Evolutionary conservation across 2,113 vertebrate genomes (phyloP), one percentile per base, ranked within the genome.

Genomic region (Platichthys flesus): DNA sequence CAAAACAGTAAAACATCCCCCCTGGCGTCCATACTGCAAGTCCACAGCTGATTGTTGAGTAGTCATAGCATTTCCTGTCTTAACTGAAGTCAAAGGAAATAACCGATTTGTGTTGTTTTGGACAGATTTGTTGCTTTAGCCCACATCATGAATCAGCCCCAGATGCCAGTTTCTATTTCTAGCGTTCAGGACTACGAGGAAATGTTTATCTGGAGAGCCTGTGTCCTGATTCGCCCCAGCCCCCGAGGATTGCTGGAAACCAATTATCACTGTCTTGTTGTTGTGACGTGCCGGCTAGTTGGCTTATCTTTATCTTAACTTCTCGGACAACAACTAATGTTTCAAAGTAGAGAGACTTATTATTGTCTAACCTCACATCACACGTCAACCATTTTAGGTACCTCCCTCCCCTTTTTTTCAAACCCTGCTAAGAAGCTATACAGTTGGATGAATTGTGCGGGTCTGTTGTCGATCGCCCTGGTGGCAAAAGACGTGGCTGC

Each of bases 391-490:
- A 57, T 81, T 86, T 54, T 67, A 81, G 76, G 65, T 70, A 45
- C 16, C 21, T 31, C 49, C 83, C 60, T 77, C 16, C 21, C 35
- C 51, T 1, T 2, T 12, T 61, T 75, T 74, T 70, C 64, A 82
- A 55, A 76, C 49, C 14, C 63, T 84, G 55, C 68, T 84, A 73
- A 79, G 37, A 76, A 57, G 79, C 74, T 74, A 67, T 71, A 69
- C 61, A 74, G 68, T 76, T 76, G 76, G 82, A 76, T 84, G 51
- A 80, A 10, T 72, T 85, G 54, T 71, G 62, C 63, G 68, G 74
- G 73, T 85, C 80, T 69, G 65, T 82, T 84, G 82, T 74, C 82
- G 85, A 85, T 63, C 79, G 76, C 75, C 65, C 40, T 76, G 61
- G 73, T 84, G 78, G 74, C 65, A 63, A 67, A 75, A 68, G 82